Base-by-base conservation (phyloP, 1,140 invertebrate genomes). In the Drosophila nannoptera region DNA sequence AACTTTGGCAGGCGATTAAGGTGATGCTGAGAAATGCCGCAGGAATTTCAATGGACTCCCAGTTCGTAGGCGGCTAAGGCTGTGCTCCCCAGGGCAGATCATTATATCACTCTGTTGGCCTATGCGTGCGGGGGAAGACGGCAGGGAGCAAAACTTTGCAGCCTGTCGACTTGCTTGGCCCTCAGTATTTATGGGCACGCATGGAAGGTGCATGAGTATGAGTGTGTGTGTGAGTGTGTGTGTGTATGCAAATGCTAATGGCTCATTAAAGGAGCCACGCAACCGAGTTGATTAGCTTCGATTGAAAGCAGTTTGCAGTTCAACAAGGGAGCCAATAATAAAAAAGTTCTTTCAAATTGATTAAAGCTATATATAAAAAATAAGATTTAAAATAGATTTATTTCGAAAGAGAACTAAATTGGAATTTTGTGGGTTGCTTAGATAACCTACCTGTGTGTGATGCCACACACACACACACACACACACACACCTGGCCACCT, bases 1-100 rank as follows among this genome's bases (percentile, higher is more conserved):
- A 86, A 86, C 81, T 86, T 86, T 86, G 81, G 77, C 81, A 86
- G 77, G 81, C 81, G 81, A 86, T 86, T 86, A 86, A 81, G 81
- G 81, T 86, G 81, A 86, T 81, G 81, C 77, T 73, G 62, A 67
- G 81, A 65, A 81, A 81, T 86, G 81, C 81, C 73, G 60, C 68
- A 77, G 69, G 81, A 86, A 86, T 86, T 76, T 75, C 82, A 86
- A 86, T 86, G 73, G 70, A 74, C 64, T 80, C 22, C 22, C 22
- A 22, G 22, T 3, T 22, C 3, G 73, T 60, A 73, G 52, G 16
- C n/a, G 9, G 36, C 9, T 4, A 5, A 11, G 8, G 29, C n/a
- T 7, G 4, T 14, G 16, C n/a, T 35, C 65, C 81, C 77, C 82
- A 72, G 64, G 81, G 82, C 77, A 86, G 81, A 86, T 86, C 77